Evolutionary conservation across 2,888 invertebrate genomes (phyloP).

Genomic region (Diplolepis rosae): DNA sequence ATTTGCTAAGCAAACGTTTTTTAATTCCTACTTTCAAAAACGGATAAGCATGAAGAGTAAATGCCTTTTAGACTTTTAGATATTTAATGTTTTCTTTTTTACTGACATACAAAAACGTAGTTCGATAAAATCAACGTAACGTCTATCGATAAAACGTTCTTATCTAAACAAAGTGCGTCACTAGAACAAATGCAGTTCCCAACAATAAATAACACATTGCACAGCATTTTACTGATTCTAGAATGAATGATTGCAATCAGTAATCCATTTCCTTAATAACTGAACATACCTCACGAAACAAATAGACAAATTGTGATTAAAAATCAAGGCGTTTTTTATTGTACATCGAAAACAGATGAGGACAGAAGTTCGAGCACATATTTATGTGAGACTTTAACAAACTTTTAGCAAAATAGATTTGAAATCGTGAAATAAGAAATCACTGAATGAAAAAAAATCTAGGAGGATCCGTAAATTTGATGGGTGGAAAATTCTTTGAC

Average conservation of each 20-base stretch:
- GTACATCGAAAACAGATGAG: conserved; percentile 12
- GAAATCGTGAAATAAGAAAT: conserved; percentile 10
- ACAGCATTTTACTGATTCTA: neutral
- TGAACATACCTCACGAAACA: neutral
- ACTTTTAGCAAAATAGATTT: conserved; percentile 26
- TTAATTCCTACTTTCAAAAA: too few relatives aligned
- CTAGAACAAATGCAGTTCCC: conserved; percentile 17
- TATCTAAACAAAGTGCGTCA: conserved; percentile 16
- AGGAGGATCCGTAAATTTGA: neutral
- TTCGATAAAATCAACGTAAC: conserved; percentile 25
- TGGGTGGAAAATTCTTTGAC: neutral
- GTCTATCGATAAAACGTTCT: conserved; percentile 24
- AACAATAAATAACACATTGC: conserved; percentile 28
- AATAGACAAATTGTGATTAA: conserved; percentile 3
- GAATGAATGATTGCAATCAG: neutral
- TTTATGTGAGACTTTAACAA: conserved; percentile 7
- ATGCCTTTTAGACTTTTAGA: conserved; percentile 22
- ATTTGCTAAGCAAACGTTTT: too few relatives aligned
- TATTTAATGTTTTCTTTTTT: conserved; percentile 20
- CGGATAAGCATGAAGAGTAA: neutral
- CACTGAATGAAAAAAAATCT: conserved; percentile 14
- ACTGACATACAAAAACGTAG: conserved; percentile 28
- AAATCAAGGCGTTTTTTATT: conserved; percentile 5
- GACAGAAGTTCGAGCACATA: conserved; percentile 4
- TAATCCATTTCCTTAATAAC: neutral